Percentiles rank a stretch among this genome's conserved stretches.
Evolutionary conservation across 2,113 vertebrate genomes (phyloP).

Genomic region (Poicephalus meyeri): DNA sequence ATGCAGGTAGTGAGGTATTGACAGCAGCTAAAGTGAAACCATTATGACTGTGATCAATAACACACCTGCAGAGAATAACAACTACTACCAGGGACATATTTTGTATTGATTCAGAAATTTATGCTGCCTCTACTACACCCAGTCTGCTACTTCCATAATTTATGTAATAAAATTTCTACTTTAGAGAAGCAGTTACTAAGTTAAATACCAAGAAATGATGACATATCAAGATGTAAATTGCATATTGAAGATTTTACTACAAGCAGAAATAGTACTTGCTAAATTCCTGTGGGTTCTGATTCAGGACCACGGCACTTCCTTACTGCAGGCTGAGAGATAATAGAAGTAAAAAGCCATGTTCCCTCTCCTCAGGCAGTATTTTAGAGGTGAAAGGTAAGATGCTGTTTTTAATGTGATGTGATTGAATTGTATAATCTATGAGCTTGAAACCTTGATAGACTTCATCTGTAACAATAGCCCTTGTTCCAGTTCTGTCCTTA

Average conservation of each 20-base stretch:
- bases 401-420: background rate
- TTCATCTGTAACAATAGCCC: background rate
- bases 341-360: background rate
- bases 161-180: slow-evolving; percentile 53
- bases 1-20: slow-evolving; percentile 50
- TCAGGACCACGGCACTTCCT: slow-evolving; percentile 40
- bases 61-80: slow-evolving; percentile 59
- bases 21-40: slow-evolving; percentile 34
- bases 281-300: slow-evolving; percentile 53
- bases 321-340: slow-evolving; percentile 33
- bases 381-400: background rate
- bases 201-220: slow-evolving; percentile 67
- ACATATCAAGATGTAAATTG: slow-evolving; percentile 59
- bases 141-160: slow-evolving; percentile 43
- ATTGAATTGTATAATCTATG: background rate
- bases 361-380: background rate
- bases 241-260: slow-evolving; percentile 53
- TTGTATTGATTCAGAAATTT: slow-evolving; percentile 60
- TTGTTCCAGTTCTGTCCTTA: background rate
- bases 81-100: slow-evolving; percentile 21
- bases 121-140: slow-evolving; percentile 1
- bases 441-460: background rate
- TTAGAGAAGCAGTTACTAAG: slow-evolving; percentile 45
- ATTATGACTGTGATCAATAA: slow-evolving; percentile 69
- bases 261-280: slow-evolving; percentile 48